phyloP scores from a whole-genome alignment of 2,888 invertebrate genomes.

The Ophion ventricosus region DNA sequence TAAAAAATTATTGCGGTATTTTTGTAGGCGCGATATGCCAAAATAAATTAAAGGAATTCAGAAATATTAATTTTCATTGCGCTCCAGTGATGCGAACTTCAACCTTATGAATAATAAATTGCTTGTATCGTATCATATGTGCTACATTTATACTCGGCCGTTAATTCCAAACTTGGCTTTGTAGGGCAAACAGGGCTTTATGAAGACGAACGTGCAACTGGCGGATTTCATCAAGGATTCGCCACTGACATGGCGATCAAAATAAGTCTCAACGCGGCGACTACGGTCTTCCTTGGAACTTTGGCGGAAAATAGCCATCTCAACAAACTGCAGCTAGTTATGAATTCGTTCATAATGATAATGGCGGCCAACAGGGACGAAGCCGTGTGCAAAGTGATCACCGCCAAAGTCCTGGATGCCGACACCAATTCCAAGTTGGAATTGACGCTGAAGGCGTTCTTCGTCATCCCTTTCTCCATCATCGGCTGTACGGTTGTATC shows the following conservation, averaged over 20 bases:
- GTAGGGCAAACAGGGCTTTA: slow-evolving; percentile 82
- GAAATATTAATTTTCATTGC: too few species aligned
- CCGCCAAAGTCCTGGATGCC: slow-evolving; percentile 95
- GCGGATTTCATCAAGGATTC: slow-evolving; percentile 94
- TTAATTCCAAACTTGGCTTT: background rate
- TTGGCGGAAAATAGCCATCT: slow-evolving; percentile 98
- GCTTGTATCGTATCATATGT: too few species aligned
- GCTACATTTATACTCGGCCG: background rate
- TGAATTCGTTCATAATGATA: slow-evolving; percentile 93
- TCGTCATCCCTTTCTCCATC: slow-evolving; percentile 93
- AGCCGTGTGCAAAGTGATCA: slow-evolving; percentile 93
- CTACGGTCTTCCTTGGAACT: slow-evolving; percentile 90
- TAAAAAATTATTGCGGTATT: too few species aligned
- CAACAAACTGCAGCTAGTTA: slow-evolving; percentile 90
- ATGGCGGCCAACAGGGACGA: slow-evolving; percentile 99
- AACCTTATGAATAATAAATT: too few species aligned
- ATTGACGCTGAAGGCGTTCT: slow-evolving; percentile 92
- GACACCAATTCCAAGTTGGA: slow-evolving; percentile 91
- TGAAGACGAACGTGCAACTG: slow-evolving; percentile 90
- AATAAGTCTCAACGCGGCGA: slow-evolving; percentile 87
- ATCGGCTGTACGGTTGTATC: slow-evolving; percentile 98
- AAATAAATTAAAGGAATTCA: too few species aligned
- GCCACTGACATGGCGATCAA: slow-evolving; percentile 89
- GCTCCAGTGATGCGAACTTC: too few species aligned
- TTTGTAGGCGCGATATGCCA: too few species aligned